These are phyloP conservation scores for Halocynthia roretzi DNA, from an alignment of 23 tunicate species.

Conservation along the genomic window DNA sequence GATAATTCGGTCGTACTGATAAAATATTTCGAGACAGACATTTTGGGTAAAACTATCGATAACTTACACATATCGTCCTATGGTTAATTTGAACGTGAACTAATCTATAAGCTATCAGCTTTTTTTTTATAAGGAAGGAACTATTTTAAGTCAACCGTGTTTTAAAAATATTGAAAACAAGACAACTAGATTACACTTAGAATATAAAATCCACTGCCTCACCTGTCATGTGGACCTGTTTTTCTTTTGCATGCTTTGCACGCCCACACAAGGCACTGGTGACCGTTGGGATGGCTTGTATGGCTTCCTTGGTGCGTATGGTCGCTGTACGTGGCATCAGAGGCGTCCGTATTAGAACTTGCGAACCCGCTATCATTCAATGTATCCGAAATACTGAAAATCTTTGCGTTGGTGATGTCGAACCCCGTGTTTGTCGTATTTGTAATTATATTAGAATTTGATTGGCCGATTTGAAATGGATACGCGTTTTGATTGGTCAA, in stretches of 20 bases:
- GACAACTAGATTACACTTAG: too few species aligned
- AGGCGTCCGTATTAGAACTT: not conserved
- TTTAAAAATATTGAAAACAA: too few species aligned
- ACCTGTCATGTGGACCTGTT: conserved; percentile 80
- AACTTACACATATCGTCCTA: too few species aligned
- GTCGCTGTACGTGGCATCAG: not conserved
- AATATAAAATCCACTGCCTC: not conserved
- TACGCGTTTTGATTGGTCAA: not conserved
- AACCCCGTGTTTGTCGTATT: not conserved
- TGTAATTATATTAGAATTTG: not conserved
- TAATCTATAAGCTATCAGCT: too few species aligned
- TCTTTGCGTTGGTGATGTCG: not conserved
- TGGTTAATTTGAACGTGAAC: too few species aligned
- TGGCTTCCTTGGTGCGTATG: conserved; percentile 24
- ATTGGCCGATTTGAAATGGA: not conserved
- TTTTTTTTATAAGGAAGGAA: too few species aligned
- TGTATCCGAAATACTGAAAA: not conserved
- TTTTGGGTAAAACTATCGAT: too few species aligned
- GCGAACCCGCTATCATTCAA: not conserved
- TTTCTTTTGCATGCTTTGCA: conserved; percentile 91
- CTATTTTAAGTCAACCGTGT: too few species aligned
- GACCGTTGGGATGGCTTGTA: conserved; percentile 78
- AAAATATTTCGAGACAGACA: too few species aligned
- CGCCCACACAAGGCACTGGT: conserved; percentile 86
- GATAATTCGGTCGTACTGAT: too few species aligned